Evolutionary conservation across 2,797 vertebrate species (phyloP).

Genomic region (Orientallactaga sibirica): DNA sequence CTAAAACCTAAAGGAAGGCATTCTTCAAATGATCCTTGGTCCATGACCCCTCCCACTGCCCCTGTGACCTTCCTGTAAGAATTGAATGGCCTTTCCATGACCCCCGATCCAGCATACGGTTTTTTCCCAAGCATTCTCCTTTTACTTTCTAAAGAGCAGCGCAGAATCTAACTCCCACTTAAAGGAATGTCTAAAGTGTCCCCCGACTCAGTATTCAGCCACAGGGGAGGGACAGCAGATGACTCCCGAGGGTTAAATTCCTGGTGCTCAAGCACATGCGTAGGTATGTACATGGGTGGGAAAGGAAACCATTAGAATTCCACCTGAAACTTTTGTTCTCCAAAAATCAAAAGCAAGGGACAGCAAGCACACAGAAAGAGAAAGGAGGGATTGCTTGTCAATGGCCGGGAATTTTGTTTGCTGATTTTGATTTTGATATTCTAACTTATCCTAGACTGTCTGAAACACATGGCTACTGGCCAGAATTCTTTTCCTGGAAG

Average conservation of each 20-base stretch:
- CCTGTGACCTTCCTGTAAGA: slow-evolving; percentile 73
- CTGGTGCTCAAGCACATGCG: not conserved
- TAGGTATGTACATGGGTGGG: no score
- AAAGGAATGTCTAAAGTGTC: slow-evolving; percentile 17
- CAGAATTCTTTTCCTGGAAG: slow-evolving; percentile 8
- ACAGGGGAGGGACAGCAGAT: not conserved
- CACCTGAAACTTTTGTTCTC: not conserved
- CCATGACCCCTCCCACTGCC: slow-evolving; percentile 68
- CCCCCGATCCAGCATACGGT: slow-evolving; percentile 55
- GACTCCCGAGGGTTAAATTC: not conserved
- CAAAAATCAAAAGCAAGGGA: not conserved
- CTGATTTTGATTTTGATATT: not conserved
- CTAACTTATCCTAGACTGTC: not conserved
- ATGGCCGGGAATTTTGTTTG: not conserved
- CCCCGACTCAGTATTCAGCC: not conserved
- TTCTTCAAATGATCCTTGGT: slow-evolving; percentile 63
- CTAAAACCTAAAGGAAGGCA: slow-evolving; percentile 65
- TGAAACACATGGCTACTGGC: not conserved
- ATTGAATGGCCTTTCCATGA: slow-evolving; percentile 74
- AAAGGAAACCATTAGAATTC: not conserved
- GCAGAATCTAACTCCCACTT: slow-evolving; percentile 56
- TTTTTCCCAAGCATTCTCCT: slow-evolving; percentile 65
- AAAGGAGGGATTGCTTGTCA: not conserved
- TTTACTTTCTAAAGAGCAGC: slow-evolving; percentile 67
- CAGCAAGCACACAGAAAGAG: not conserved